Evolutionary conservation across 2,888 invertebrate genomes (phyloP), one percentile per base, ranked within the genome.

Genomic region (Arenicola marina): DNA sequence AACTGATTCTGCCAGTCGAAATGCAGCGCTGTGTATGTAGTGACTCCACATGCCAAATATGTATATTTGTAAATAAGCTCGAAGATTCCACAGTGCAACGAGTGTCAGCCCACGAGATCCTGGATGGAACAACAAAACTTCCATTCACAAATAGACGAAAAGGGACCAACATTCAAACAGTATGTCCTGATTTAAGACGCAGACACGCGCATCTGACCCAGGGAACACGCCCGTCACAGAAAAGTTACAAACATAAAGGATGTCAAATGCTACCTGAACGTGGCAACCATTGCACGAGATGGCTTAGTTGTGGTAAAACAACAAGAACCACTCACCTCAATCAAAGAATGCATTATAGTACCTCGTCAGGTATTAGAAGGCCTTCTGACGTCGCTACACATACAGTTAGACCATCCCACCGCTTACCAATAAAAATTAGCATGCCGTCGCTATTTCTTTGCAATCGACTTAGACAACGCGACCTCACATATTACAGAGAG

Each of bases 281-380:
- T n/a, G n/a, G n/a, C n/a, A n/a, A n/a, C 70, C 3, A 69, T 72
- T 11, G 62, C 73, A 38, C 61, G 46, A 46, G 71, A 69, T 56
- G 71, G 70, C 3, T 43, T 71, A 11, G 46, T 72, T 0, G 57
- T 71, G 15, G 70, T 68, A 29, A 51, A 56, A 4, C 28, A 58
- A 7, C 26, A 24, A 26, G 60, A 63, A 4, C 48, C 48, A 18
- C 57, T 62, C 15, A 32, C 21, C 18, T 53, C 64, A 1, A 26
- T 33, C 18, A 18, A 33, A 18, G 57, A 66, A 24, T 55, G 62
- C 21, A 66, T 60, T 48, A 24, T 63, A 11, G 55, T 66, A 2
- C 63, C 66, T 28, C 48, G 48, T 7, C 48, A 48, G 21, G 48
- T 48, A 7, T 7, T 48, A 18, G 15, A 48, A 18, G 48, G 48